Conservation (phyloP, 2,888 invertebrate species). For the Alentia gelatinosa region DNA sequence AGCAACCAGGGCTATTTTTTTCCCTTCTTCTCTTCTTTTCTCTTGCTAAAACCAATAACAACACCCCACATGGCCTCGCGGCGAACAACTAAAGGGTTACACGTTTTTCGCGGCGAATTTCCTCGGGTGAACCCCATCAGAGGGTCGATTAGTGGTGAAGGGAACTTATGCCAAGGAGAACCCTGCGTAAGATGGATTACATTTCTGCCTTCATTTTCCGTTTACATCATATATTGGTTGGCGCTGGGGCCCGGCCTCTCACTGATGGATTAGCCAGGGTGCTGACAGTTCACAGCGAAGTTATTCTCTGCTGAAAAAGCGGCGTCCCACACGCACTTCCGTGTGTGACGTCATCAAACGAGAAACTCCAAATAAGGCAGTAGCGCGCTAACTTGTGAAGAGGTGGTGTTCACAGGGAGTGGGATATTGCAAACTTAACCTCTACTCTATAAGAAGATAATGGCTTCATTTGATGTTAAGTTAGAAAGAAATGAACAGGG, state of each 20-base stretch:
- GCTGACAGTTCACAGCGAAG: slow-evolving; percentile 45
- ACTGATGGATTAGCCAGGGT: slow-evolving; percentile 4
- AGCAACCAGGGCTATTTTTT: no score
- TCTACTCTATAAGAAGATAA: no score
- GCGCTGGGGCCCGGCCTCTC: neutral
- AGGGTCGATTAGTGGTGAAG: slow-evolving; percentile 32
- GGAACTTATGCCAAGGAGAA: slow-evolving; percentile 47
- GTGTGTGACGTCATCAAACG: no score
- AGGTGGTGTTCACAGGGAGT: no score
- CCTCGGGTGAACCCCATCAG: slow-evolving; percentile 18
- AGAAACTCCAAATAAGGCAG: no score
- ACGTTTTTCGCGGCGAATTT: neutral
- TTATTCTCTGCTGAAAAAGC: slow-evolving; percentile 37
- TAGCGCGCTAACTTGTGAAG: no score
- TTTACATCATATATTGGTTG: slow-evolving; percentile 54
- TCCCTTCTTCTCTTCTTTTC: no score
- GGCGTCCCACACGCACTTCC: no score
- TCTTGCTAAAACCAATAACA: slow-evolving; percentile 33
- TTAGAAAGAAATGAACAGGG: no score
- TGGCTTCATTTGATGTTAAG: no score
- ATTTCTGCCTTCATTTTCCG: slow-evolving; percentile 51
- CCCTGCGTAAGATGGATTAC: slow-evolving; percentile 30
- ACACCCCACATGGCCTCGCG: neutral
- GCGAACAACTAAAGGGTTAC: slow-evolving; percentile 25
- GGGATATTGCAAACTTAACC: no score